Evolutionary conservation across 1,140 invertebrate genomes (phyloP).

Genomic region (Akabosia matsudoensis): DNA sequence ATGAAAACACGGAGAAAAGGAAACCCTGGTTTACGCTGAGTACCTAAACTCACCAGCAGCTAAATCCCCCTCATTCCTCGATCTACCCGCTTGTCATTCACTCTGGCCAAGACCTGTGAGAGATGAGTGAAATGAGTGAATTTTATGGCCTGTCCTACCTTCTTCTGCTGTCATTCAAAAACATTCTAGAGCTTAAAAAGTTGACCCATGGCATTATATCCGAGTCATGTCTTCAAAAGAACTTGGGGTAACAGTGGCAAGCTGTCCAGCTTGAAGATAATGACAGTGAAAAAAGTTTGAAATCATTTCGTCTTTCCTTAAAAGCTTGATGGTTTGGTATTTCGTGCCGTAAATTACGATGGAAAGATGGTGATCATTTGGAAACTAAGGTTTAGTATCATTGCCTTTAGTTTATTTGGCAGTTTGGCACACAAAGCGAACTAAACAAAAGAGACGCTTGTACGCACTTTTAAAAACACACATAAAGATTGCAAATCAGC

Average conservation of each 20-base stretch:
- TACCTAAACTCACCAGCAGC: not conserved
- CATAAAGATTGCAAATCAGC: not conserved
- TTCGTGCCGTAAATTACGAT: no score
- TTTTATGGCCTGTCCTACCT: conserved; percentile 22
- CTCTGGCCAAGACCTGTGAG: not conserved
- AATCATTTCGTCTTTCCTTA: not conserved
- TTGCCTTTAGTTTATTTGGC: no score
- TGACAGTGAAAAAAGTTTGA: conserved; percentile 8
- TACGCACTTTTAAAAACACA: not conserved
- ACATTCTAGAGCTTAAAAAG: not conserved
- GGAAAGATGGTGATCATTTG: not conserved
- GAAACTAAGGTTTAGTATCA: not conserved
- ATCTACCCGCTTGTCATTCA: not conserved
- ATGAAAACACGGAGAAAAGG: not conserved
- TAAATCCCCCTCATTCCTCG: not conserved
- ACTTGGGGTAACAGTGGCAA: not conserved
- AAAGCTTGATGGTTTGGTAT: no score
- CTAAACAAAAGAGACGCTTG: not conserved
- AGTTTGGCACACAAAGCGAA: not conserved
- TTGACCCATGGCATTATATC: not conserved
- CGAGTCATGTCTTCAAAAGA: not conserved
- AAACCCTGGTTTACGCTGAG: not conserved
- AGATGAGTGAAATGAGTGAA: not conserved
- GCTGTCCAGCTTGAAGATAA: no score
- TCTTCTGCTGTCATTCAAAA: not conserved